Evolutionary conservation across 2,888 invertebrate species (phyloP).

Genomic region (Trisateles emortualis): DNA sequence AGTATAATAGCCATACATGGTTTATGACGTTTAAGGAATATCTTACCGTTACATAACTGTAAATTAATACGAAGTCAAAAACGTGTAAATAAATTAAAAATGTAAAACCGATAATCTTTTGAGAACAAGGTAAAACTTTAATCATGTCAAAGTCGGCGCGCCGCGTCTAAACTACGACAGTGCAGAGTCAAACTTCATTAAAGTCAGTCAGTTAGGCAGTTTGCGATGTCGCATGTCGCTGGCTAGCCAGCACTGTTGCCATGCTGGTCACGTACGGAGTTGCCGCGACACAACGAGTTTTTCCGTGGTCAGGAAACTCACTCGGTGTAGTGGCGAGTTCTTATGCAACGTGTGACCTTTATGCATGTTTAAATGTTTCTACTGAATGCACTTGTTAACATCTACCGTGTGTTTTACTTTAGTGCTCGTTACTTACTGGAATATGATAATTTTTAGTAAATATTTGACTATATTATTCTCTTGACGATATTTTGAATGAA

Average conservation of each 20-base stretch:
- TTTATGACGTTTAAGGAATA: no score
- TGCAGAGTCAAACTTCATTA: conserved; percentile 67
- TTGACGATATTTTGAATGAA: no score
- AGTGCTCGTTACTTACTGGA: neutral
- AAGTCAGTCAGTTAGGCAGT: conserved; percentile 67
- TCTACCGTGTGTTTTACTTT: neutral
- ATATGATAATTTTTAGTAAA: no score
- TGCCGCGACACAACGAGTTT: conserved; percentile 65
- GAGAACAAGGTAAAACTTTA: conserved; percentile 12
- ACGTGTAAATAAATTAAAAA: conserved; percentile 15
- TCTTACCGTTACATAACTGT: conserved; percentile 17
- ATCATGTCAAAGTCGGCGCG: conserved; percentile 31
- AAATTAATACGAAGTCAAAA: conserved; percentile 10
- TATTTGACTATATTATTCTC: no score
- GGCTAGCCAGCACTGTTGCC: conserved; percentile 50
- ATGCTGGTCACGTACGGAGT: conserved; percentile 69
- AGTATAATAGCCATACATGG: no score
- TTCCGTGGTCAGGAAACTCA: conserved; percentile 73
- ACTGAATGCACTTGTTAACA: conserved; percentile 16
- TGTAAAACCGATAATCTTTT: conserved; percentile 20
- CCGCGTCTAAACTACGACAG: conserved; percentile 44
- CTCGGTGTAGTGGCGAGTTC: conserved; percentile 51
- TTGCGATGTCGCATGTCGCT: conserved; percentile 58
- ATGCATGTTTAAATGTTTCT: conserved; percentile 29
- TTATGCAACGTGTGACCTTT: conserved; percentile 62